Evolutionary conservation across 2,113 vertebrate species (phyloP).

Genomic region (Barbus barbus): DNA sequence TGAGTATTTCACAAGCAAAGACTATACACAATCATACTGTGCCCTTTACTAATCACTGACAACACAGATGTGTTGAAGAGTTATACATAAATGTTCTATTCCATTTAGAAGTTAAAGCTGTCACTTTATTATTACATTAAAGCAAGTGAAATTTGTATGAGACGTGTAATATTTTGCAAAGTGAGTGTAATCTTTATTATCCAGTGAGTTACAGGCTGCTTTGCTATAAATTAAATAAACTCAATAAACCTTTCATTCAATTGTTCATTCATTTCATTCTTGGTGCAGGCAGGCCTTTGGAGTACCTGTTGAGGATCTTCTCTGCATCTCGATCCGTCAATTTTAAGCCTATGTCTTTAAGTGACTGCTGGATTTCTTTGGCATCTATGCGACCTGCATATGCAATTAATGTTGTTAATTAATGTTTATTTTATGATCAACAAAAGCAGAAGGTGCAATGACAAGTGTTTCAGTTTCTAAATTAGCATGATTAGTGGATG

Average conservation of each 20-base stretch:
- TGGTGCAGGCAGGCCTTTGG: background rate
- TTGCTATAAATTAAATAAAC: too few species aligned
- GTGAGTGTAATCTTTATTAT: background rate
- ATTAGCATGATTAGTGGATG: background rate
- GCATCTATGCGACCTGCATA: constrained; percentile 85
- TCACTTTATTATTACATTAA: background rate
- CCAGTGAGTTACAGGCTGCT: background rate
- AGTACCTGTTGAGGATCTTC: constrained; percentile 89
- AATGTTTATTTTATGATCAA: background rate
- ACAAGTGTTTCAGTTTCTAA: background rate
- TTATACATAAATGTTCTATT: background rate
- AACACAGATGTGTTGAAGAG: too few species aligned
- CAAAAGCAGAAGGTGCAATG: background rate
- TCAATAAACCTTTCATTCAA: too few species aligned
- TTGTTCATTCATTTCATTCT: too few species aligned
- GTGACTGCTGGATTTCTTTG: constrained; percentile 87
- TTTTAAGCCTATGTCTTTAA: constrained; percentile 84
- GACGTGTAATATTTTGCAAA: background rate
- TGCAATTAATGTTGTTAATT: constrained; percentile 32
- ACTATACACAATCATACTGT: background rate
- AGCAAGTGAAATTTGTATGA: background rate
- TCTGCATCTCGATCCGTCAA: constrained; percentile 84
- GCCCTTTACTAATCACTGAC: background rate
- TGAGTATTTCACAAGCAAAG: background rate
- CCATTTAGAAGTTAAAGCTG: background rate